phyloP scores from a whole-genome alignment of 30 jellyfish, hydroid and myxozoan species.

The Chrysaora quinquecirrha region DNA sequence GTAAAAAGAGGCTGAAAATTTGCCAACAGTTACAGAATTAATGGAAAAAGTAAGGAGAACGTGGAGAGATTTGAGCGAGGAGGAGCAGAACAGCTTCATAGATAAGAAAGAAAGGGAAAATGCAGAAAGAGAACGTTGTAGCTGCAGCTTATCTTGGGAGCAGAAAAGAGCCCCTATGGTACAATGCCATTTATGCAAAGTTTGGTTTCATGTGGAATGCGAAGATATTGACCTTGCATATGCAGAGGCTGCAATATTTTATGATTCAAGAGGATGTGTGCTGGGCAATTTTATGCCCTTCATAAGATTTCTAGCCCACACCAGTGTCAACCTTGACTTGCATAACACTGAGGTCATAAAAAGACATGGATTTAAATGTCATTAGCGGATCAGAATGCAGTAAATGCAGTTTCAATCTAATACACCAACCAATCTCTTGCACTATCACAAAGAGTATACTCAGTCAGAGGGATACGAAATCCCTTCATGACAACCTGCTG shows the following conservation, averaged over 20 bases:
- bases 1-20: not conserved
- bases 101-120: too few species aligned
- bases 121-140: too few species aligned
- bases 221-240: not conserved
- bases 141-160: not conserved
- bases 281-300: conserved; percentile 14
- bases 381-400: not conserved
- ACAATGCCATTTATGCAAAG: not conserved
- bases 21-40: not conserved
- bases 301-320: conserved; percentile 1
- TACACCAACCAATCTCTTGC: too few species aligned
- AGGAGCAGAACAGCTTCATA: not conserved
- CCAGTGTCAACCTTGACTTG: not conserved
- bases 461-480: not conserved
- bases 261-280: not conserved
- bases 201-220: not conserved
- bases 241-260: conserved; percentile 14
- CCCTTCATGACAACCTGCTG: not conserved
- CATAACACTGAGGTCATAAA: not conserved
- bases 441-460: not conserved
- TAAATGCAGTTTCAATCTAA: too few species aligned
- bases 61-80: not conserved
- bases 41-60: not conserved
- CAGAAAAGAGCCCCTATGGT: not conserved
- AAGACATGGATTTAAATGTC: not conserved